Base-by-base conservation (phyloP, 2,113 vertebrate genomes). In the Leiothrix lutea region DNA sequence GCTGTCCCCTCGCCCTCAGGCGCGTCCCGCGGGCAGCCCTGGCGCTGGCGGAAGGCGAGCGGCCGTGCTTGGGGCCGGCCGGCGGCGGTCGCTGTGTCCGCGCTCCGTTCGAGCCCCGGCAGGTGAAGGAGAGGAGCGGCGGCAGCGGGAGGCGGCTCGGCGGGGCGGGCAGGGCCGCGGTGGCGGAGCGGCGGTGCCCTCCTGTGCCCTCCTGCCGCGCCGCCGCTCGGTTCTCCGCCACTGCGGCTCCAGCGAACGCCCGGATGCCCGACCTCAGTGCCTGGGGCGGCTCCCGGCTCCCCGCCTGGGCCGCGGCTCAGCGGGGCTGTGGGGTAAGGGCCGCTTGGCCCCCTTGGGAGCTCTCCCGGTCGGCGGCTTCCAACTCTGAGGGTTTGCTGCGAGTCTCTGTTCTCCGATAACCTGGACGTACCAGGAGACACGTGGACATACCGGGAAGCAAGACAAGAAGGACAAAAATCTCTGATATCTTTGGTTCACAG, bases 381-480 rank as follows among this genome's bases (percentile, higher is more conserved):
- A 26, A 0, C 13, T 14, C 7, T 8, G 20, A 13, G 10, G 2
- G 12, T 7, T 65, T 29, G 62, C 44, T 31, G 33, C 2, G 44
- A 8, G 58, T 16, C 17, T 28, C 33, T 24, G 28, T 22, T 38
- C 36, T 36, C 12, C 11, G 12, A 28, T 26, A 4, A 0, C 6
- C 2, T 36, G 50, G 20, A 29, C 24, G 4, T 48, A 50, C 35
- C 56, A 10, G 47, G 45, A 77, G 62, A 33, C 31, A 0, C 4
- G 36, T 38, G 22, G 33, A n/a, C 13, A 6, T 19, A 20, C 1
- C 57, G 17, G 26, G 44, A 47, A 42, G 16, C 22, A 13, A 25
- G 38, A n/a, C 35, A 14, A 58, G 53, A 17, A 44, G 29, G 31
- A 5, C 1, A 3, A 36, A 29, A 13, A 31, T 13, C 20, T 35